Percentiles rank a stretch among this genome's conserved stretches.
phyloP scores from a whole-genome alignment of 1,140 invertebrate species.

The Magallana angulata region DNA sequence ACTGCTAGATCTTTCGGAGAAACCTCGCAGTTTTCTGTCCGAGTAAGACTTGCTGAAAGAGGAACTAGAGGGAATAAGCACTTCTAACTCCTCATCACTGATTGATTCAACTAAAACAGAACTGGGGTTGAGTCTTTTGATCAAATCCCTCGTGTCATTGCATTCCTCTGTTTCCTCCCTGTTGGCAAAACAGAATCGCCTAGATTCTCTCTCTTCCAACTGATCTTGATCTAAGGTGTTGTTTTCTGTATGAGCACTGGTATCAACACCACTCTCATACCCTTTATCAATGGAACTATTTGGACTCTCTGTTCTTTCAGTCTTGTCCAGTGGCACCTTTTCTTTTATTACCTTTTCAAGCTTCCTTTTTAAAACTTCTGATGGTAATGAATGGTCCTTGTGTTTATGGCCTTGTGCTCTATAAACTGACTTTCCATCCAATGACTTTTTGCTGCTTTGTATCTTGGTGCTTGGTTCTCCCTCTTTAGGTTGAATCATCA shows the following conservation, averaged over 20 bases:
- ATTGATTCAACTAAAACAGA: neutral
- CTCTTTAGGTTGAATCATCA: neutral
- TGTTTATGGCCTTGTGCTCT: neutral
- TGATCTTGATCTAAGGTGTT: neutral
- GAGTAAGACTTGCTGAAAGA: neutral
- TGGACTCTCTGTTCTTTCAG: neutral
- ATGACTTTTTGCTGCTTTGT: neutral
- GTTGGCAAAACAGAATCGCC: neutral
- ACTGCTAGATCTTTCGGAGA: neutral
- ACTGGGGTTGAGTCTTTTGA: neutral
- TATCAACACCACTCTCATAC: conserved; percentile 1
- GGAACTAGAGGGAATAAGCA: neutral
- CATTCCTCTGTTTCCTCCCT: neutral
- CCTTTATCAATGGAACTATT: conserved; percentile 8
- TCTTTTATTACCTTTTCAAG: neutral
- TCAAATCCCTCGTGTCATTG: neutral
- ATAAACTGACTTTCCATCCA: neutral
- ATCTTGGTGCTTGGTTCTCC: neutral
- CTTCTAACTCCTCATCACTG: neutral
- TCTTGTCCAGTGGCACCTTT: neutral
- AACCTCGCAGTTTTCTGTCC: neutral
- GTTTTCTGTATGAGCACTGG: neutral
- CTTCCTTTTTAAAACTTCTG: conserved; percentile 11
- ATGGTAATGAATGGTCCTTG: neutral
- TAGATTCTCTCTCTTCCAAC: neutral